phyloP scores from a whole-genome alignment of 2,113 vertebrate species.

The Megaceryle maxima region DNA sequence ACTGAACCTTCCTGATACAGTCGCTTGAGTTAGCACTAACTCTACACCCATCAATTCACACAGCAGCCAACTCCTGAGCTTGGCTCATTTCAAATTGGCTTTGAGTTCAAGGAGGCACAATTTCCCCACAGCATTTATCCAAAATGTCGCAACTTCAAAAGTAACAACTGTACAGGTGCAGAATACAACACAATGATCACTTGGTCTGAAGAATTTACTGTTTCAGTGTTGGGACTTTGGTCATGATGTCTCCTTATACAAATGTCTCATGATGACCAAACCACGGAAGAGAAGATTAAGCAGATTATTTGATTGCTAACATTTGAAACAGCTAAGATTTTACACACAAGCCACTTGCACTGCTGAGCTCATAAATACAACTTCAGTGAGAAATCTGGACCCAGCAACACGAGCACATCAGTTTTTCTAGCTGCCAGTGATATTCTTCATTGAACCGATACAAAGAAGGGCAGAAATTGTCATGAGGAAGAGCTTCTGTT shows the following conservation, averaged over 20 bases:
- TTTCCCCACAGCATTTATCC: not conserved
- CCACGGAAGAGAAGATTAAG: not conserved
- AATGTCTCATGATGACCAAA: not conserved
- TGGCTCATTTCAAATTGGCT: not conserved
- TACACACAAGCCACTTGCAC: not conserved
- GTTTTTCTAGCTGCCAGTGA: not conserved
- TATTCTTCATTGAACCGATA: not conserved
- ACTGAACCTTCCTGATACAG: not conserved
- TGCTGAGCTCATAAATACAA: slow-evolving; percentile 7
- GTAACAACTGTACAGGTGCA: not conserved
- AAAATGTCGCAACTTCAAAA: not conserved
- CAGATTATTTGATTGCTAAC: not conserved
- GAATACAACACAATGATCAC: not conserved
- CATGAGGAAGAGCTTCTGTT: not conserved
- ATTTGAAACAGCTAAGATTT: not conserved
- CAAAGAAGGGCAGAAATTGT: not conserved
- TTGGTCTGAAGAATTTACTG: not conserved
- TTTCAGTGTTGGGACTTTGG: not conserved
- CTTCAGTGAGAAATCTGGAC: not conserved
- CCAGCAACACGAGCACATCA: not conserved
- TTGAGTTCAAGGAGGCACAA: not conserved
- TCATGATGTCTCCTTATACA: not conserved
- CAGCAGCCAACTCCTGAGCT: not conserved
- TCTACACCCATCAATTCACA: not conserved
- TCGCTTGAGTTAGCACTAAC: not conserved